Evolutionary conservation across 2,113 vertebrate species (phyloP).

Genomic region (Channa argus): DNA sequence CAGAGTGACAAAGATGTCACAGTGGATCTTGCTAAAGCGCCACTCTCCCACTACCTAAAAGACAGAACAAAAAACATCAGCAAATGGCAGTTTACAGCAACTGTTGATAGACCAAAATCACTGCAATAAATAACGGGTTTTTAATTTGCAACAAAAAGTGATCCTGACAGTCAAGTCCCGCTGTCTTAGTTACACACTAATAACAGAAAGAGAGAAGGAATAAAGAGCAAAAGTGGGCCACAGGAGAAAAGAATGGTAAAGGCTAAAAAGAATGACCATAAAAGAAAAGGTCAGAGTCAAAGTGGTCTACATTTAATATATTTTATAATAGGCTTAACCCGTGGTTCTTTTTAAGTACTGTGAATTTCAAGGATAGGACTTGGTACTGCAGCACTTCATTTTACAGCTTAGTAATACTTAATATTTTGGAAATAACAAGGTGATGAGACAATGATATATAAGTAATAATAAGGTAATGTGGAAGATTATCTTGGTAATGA

Average conservation of each 20-base stretch:
- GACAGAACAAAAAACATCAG: conserved; percentile 49
- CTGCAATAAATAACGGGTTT: conserved; percentile 19
- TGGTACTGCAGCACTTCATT: too few species aligned
- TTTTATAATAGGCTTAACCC: background rate
- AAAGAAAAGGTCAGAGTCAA: background rate
- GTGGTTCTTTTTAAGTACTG: too few species aligned
- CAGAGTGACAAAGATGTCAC: conserved; percentile 98
- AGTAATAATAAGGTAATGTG: too few species aligned
- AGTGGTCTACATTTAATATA: background rate
- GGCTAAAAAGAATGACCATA: background rate
- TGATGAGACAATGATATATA: too few species aligned
- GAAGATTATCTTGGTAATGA: too few species aligned
- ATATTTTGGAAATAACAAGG: too few species aligned
- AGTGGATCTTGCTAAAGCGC: conserved; percentile 97
- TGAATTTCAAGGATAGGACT: too few species aligned
- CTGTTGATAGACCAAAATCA: conserved; percentile 38
- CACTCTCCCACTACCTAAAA: conserved; percentile 96
- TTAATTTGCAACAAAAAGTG: conserved; percentile 28
- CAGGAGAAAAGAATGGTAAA: conserved; percentile 2
- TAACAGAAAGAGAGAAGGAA: background rate
- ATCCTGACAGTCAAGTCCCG: conserved; percentile 16
- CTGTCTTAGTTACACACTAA: conserved; percentile 9
- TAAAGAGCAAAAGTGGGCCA: conserved; percentile 5
- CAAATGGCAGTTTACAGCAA: conserved; percentile 50
- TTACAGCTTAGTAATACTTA: too few species aligned